Evolutionary conservation across 2,113 vertebrate species (phyloP).

Genomic region (Anarrhichthys ocellatus): DNA sequence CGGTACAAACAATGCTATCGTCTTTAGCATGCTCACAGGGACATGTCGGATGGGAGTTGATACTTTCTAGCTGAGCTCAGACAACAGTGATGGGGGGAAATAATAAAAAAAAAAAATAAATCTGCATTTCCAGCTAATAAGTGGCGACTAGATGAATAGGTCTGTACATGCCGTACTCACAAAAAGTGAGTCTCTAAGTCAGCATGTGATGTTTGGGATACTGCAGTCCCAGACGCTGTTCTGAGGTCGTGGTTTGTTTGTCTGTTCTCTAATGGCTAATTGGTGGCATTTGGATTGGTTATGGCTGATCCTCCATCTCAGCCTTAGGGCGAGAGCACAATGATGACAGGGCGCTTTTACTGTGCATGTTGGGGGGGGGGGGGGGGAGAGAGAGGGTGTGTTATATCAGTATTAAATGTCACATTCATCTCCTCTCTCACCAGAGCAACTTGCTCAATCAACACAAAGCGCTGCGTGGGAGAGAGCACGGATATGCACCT

Average conservation of each 20-base stretch:
- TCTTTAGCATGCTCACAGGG: neutral
- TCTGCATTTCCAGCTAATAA: neutral
- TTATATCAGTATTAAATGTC: conserved; percentile 51
- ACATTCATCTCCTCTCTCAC: conserved; percentile 58
- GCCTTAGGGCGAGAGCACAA: conserved; percentile 33
- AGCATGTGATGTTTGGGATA: neutral
- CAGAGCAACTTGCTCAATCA: conserved; percentile 48
- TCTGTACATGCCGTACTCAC: neutral
- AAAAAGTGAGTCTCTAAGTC: neutral
- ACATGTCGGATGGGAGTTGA: neutral
- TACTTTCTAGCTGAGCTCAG: neutral
- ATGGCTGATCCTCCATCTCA: conserved; percentile 35
- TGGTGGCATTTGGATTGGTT: conserved; percentile 48
- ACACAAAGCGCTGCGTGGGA: conserved; percentile 60
- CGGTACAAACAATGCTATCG: neutral
- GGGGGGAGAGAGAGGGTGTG: neutral
- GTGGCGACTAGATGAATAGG: neutral
- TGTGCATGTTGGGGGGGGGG: conserved; percentile 4
- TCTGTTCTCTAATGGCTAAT: conserved; percentile 38
- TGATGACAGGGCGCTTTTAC: conserved; percentile 62
- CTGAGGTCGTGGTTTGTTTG: conserved; percentile 52
- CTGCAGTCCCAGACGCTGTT: conserved; percentile 11
- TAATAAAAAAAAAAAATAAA: neutral
- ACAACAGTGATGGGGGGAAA: neutral
- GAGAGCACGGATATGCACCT: conserved; percentile 53